Conservation (phyloP, 2,797 vertebrate genomes). For the Lophotriccus pileatus region DNA sequence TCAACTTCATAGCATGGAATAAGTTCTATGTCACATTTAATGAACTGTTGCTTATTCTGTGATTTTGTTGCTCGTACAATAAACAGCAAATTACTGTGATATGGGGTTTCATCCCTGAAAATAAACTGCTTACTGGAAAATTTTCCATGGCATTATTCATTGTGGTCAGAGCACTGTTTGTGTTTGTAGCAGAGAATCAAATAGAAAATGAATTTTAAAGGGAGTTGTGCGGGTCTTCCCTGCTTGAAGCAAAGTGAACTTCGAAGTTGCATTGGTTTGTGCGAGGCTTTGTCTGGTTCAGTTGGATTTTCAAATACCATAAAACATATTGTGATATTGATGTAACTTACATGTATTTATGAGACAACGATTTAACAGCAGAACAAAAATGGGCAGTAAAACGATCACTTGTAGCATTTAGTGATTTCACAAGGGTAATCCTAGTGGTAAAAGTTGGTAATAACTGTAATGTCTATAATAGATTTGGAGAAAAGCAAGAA, state of each 20-base stretch:
- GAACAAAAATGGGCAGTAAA: background rate
- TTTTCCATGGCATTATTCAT: background rate
- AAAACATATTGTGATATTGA: background rate
- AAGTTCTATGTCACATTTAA: background rate
- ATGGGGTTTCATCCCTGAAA: background rate
- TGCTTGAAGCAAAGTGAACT: background rate
- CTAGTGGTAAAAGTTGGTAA: background rate
- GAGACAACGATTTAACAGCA: background rate
- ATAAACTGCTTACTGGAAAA: background rate
- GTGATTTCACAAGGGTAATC: background rate
- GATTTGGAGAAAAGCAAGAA: background rate
- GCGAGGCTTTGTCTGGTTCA: background rate
- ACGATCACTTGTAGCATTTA: background rate
- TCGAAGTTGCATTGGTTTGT: fast-evolving
- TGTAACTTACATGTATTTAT: background rate
- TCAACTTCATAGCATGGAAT: background rate
- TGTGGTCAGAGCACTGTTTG: background rate
- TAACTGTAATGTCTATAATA: background rate
- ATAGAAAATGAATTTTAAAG: background rate
- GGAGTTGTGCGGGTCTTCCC: background rate
- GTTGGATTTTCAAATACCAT: background rate
- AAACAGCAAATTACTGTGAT: background rate
- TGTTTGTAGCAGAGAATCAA: background rate
- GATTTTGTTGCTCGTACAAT: background rate
- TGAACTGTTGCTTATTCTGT: background rate